These are phyloP conservation scores for Camelus dromedarius DNA, from an alignment of 2,113 vertebrate genomes.

Conservation along the genomic window DNA sequence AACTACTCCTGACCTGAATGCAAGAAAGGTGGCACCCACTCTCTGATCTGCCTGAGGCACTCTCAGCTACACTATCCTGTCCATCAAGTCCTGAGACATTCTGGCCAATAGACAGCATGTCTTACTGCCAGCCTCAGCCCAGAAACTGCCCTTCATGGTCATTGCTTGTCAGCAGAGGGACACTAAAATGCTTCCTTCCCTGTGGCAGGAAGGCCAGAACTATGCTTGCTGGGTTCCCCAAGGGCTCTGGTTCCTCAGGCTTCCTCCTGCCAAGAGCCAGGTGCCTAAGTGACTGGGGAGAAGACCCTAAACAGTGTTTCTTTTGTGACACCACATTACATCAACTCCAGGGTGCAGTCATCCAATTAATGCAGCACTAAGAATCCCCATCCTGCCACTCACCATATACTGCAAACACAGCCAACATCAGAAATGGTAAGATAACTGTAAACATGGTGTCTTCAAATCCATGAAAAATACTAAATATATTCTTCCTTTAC, in stretches of 20 bases:
- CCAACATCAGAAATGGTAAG: neutral
- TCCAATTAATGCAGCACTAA: neutral
- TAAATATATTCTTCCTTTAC: conserved; percentile 5
- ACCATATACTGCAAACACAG: neutral
- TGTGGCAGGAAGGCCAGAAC: neutral
- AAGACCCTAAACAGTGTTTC: neutral
- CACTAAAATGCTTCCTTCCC: neutral
- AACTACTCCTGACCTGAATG: neutral
- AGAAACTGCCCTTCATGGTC: neutral
- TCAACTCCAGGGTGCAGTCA: neutral
- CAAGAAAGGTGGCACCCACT: neutral
- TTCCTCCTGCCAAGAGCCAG: neutral
- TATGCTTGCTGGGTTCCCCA: neutral
- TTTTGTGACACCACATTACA: neutral
- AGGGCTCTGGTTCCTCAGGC: neutral
- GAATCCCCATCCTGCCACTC: neutral
- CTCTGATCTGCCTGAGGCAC: neutral
- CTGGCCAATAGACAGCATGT: neutral
- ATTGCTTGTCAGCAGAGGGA: neutral
- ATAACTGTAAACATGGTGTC: neutral
- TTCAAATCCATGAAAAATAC: conserved; percentile 35
- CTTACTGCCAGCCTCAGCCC: neutral
- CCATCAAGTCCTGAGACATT: neutral
- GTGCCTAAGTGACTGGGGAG: neutral
- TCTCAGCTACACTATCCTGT: neutral